Evolutionary conservation across 2,113 vertebrate species (phyloP), one percentile per base, ranked within the genome.

Genomic region (Xyrauchen texanus): DNA sequence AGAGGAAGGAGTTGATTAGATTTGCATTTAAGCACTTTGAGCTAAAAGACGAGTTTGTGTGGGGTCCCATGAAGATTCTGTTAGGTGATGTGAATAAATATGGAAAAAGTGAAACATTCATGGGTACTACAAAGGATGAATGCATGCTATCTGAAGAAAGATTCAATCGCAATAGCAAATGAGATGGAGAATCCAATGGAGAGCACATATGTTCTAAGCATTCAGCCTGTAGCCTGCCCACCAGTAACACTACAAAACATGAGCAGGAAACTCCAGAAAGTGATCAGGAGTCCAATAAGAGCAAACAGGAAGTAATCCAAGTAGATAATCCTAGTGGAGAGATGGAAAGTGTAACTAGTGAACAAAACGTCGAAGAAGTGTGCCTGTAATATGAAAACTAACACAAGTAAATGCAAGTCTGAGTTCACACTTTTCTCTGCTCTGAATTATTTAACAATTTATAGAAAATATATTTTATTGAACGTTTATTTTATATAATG

Each of bases 51-150:
- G 78, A 88, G 66, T 99, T 98, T 13, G 93, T 94, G 5, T 98
- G 96, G 96, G 96, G 94, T 0, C 97, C 95, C 0, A 90, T 0
- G 0, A 88, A 91, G 76, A 92, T 94, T 68, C 93, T 95, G 15
- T 65, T n/a, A 67, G 8, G 5, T 47, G 8, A 47, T 21, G 34
- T 13, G 12, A n/a, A 58, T 15, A 7, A 58, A n/a, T 2, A n/a
- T 58, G 13, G 5, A 2, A 6, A 1, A n/a, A 58, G n/a, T 58
- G 13, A 58, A 58, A 58, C 12, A 0, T 34, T 34, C 21, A 34
- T 1, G 21, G 87, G 6, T 57, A 5, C 12, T 57, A 2, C 12
- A 57, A 12, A 13, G 11, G 2, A 7, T 8, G 6, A 58, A 58
- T 58, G 13, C 15, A 15, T 0, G 15, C 4, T n/a, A 58, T 15